Percentiles rank a stretch among this genome's conserved stretches.
These are phyloP conservation scores for Xerus rutilus DNA, from an alignment of 2,797 vertebrate genomes.

Conservation along the genomic window DNA sequence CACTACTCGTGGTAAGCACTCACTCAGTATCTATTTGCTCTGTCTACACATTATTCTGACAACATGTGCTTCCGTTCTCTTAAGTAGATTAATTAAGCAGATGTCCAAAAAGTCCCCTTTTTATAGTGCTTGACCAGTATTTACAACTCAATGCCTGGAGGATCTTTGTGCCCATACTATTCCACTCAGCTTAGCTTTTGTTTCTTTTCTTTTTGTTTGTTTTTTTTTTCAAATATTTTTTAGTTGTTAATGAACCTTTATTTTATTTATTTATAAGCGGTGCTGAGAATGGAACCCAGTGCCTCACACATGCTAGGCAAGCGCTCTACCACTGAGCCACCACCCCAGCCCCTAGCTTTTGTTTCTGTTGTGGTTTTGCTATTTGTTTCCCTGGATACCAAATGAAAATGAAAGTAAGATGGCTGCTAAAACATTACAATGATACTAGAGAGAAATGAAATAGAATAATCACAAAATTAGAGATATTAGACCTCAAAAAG, in stretches of 20 bases:
- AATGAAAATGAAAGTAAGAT: background rate
- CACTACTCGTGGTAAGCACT: background rate
- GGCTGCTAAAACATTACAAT: background rate
- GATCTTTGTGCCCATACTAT: background rate
- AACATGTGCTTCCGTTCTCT: conserved; percentile 19
- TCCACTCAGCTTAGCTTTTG: background rate
- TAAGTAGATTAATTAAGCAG: background rate
- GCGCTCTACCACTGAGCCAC: too few species aligned
- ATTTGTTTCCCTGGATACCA: background rate
- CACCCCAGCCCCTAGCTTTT: background rate
- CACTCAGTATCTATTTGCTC: background rate
- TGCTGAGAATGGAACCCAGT: too few species aligned
- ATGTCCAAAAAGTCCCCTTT: background rate
- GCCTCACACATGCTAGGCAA: too few species aligned
- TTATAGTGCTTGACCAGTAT: background rate
- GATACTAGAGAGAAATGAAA: conserved; percentile 20
- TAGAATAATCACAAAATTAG: conserved; percentile 19
- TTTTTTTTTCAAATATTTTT: too few species aligned
- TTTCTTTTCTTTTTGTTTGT: background rate
- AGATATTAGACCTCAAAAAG: background rate
- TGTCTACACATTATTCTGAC: conserved; percentile 10
- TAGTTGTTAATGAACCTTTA: too few species aligned
- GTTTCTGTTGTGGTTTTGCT: background rate
- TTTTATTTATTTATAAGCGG: too few species aligned
- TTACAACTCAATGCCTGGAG: background rate